phyloP scores from a whole-genome alignment of 2,113 vertebrate genomes.

The Columba janthina region DNA sequence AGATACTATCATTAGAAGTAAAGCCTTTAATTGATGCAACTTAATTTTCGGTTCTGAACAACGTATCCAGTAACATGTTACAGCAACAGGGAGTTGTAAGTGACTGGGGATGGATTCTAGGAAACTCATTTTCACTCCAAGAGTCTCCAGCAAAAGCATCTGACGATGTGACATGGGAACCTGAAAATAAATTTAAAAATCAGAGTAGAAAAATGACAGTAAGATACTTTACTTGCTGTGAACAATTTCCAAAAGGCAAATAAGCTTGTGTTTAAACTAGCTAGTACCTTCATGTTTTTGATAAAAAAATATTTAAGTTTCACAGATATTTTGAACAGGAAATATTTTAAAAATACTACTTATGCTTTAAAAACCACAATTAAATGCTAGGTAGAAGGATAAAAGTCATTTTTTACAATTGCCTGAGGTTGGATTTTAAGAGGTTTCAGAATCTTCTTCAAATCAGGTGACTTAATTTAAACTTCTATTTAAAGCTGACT shows the following conservation, averaged over 20 bases:
- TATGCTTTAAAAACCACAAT: neutral
- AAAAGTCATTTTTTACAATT: neutral
- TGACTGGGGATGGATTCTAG: conserved; percentile 66
- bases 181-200: conserved; percentile 56
- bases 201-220: neutral
- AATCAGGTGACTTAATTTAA: neutral
- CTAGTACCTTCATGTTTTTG: neutral
- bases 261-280: neutral
- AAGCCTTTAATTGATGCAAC: conserved; percentile 75
- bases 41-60: conserved; percentile 67
- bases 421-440: neutral
- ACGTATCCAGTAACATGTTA: conserved; percentile 82
- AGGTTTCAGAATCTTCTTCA: neutral
- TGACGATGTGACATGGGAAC: conserved; percentile 30
- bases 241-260: neutral
- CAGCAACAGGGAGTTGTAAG: conserved; percentile 76
- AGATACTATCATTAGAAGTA: conserved; percentile 79
- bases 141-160: conserved; percentile 76
- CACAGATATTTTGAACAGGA: neutral
- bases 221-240: neutral
- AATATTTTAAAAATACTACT: neutral
- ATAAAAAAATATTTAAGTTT: neutral
- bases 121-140: conserved; percentile 64
- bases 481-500: neutral
- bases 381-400: neutral